Conservation (phyloP, 2,797 vertebrate genomes). For the Melanitta fusca region DNA sequence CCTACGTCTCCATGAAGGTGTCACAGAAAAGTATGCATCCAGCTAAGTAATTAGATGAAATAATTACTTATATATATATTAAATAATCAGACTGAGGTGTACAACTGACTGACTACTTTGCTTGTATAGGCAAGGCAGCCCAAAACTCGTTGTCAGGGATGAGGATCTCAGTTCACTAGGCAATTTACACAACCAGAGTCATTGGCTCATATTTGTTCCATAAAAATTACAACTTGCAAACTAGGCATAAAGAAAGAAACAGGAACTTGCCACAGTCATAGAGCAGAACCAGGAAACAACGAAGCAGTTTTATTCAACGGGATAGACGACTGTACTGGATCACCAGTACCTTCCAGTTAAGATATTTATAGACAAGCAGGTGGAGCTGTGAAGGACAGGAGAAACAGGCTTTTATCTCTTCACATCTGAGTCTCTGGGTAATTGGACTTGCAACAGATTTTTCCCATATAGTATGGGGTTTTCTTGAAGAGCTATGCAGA, state of each 20-base stretch:
- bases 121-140: background rate
- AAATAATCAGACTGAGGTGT: background rate
- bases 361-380: background rate
- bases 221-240: background rate
- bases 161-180: background rate
- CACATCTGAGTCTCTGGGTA: background rate
- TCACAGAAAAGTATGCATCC: background rate
- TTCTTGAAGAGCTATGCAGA: slow-evolving; percentile 45
- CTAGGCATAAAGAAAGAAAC: background rate
- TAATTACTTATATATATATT: no score
- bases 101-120: no score
- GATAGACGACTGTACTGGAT: background rate
- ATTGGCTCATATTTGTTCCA: background rate
- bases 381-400: background rate
- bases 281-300: background rate
- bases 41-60: background rate
- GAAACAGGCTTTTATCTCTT: background rate
- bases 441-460: background rate
- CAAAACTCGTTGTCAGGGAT: background rate
- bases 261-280: background rate
- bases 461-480: background rate
- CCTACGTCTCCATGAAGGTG: background rate
- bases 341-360: background rate
- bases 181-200: background rate
- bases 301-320: background rate